phyloP scores from a whole-genome alignment of 2,113 vertebrate genomes.

The Malaclemys terrapin region DNA sequence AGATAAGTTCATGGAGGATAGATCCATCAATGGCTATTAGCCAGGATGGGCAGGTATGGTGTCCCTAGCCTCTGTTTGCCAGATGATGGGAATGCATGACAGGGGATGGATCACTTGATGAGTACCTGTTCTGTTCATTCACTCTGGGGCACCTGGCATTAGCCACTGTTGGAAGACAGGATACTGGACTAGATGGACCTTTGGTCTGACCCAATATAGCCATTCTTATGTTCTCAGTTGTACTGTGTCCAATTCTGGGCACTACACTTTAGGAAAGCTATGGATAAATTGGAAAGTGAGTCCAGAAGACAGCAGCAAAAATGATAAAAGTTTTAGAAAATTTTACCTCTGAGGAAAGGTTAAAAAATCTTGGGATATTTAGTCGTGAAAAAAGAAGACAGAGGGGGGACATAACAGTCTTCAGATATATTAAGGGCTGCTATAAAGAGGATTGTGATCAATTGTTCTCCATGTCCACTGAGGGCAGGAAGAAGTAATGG shows the following conservation, averaged over 20 bases:
- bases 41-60: no score
- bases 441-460: background rate
- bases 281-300: background rate
- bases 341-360: background rate
- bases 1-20: no score
- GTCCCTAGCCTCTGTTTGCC: no score
- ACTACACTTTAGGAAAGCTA: background rate
- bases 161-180: no score
- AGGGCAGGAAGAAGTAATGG: background rate
- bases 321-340: background rate
- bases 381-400: background rate
- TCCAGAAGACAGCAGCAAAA: background rate
- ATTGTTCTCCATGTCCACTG: background rate
- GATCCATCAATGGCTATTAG: no score
- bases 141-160: no score
- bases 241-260: background rate
- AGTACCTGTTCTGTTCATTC: no score
- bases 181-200: no score
- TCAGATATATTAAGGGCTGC: background rate
- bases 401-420: no score
- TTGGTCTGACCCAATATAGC: no score
- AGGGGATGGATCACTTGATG: no score
- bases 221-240: background rate
- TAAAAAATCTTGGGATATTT: background rate
- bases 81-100: no score